These are phyloP conservation scores for Osmerus eperlanus DNA, from an alignment of 2,113 vertebrate genomes.

Conservation along the genomic window DNA sequence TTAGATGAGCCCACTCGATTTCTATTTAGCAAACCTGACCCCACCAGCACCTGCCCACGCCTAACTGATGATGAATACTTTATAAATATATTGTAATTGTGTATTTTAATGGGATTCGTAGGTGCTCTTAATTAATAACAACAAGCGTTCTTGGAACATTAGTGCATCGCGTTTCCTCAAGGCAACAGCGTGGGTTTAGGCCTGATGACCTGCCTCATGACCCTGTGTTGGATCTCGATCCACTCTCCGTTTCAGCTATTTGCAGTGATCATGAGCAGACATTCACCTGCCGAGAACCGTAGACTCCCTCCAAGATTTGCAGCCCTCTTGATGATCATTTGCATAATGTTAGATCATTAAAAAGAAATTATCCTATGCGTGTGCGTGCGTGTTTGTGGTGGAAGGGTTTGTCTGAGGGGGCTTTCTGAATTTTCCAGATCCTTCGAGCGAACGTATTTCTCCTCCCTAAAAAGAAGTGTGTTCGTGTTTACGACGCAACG, in stretches of 20 bases:
- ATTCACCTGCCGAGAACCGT: slow-evolving; percentile 73
- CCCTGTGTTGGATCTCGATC: slow-evolving; percentile 4
- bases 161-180: too few species aligned
- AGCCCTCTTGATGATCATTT: slow-evolving; percentile 80
- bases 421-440: not conserved
- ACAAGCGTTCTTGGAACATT: too few species aligned
- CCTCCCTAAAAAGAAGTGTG: slow-evolving; percentile 37
- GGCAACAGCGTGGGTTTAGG: too few species aligned
- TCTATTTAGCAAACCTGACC: too few species aligned
- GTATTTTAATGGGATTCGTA: too few species aligned
- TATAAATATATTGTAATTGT: too few species aligned
- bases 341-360: slow-evolving; percentile 91
- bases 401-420: slow-evolving; percentile 44
- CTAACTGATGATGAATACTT: too few species aligned
- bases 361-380: slow-evolving; percentile 79
- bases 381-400: slow-evolving; percentile 1
- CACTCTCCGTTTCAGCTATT: slow-evolving; percentile 23
- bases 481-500: slow-evolving; percentile 28
- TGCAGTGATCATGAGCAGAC: slow-evolving; percentile 61
- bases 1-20: too few species aligned
- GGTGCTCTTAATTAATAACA: too few species aligned
- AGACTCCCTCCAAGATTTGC: slow-evolving; percentile 74
- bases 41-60: too few species aligned
- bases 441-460: slow-evolving; percentile 31
- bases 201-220: not conserved